Base-by-base conservation (phyloP, 2,113 vertebrate genomes). In the Girardinichthys multiradiatus region DNA sequence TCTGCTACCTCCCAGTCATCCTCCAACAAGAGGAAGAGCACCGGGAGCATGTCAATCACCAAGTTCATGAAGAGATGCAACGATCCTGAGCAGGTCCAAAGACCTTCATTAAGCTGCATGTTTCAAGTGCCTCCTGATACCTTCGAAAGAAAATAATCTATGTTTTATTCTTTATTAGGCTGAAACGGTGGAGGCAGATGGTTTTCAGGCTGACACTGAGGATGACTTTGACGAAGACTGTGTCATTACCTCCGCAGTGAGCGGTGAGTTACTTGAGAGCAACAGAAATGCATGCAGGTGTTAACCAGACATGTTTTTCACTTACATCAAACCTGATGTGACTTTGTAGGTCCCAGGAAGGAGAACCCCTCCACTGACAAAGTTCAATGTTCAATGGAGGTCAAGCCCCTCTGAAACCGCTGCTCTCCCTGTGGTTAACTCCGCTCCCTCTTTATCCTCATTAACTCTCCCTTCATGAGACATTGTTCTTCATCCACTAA, bases 171-270 rank as follows among this genome's bases (percentile, higher is more conserved):
- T 67, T 29, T 73, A 21, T 30, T 35, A 84, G 97, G 90, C 82
- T 6, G 96, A 93, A 75, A 77, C 86, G 1, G 92, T 77, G 12
- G 96, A 98, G 81, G 86, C 94, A 14, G 97, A 99, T 0, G 96
- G 97, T n/a, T 99, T 99, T 74, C 98, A 99, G 86, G 98, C 96
- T 14, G 97, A 99, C 90, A 98, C 96, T 0, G 98, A 98, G 88
- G 97, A 99, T 10, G 95, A 96, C 6, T 95, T 95, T 12, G 94
- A 95, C 1, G 93, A 95, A 0, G 97, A 97, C 85, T 99, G 96
- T 72, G 68, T 96, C 72, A 90, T 96, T 26, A 61, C 97, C 83
- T 89, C 94, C 15, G 33, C 93, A 15, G 88, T 93, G 13, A 91
- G 80, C 79, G 95, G 96, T 97, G 87, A 95, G 95, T 31, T 0